These are phyloP conservation scores for Mormyrops attenuatus DNA, from an alignment of 2,797 vertebrate species.

Conservation along the genomic window DNA sequence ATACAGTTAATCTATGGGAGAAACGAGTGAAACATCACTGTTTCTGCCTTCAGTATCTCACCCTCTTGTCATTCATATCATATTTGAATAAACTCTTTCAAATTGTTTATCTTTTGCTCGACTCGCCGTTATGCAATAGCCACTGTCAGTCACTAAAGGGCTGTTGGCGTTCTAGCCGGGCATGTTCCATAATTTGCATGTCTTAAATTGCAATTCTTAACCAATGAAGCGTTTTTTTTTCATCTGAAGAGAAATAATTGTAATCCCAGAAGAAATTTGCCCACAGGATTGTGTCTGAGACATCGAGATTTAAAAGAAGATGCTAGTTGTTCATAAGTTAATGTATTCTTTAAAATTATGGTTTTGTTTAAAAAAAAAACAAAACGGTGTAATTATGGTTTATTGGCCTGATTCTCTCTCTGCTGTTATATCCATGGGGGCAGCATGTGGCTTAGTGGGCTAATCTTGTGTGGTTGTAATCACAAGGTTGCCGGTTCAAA, in stretches of 20 bases:
- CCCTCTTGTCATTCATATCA: not conserved
- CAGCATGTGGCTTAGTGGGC: no score
- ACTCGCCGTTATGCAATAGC: not conserved
- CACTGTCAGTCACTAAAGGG: not conserved
- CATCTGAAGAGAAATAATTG: constrained; percentile 23
- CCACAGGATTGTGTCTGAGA: constrained; percentile 21
- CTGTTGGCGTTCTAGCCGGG: constrained; percentile 7
- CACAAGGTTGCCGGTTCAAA: no score
- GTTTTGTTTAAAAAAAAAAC: not conserved
- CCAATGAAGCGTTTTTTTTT: constrained; percentile 23
- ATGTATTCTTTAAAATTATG: not conserved
- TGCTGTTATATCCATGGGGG: no score
- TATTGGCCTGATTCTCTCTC: not conserved
- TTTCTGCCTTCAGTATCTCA: not conserved
- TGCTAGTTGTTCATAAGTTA: not conserved
- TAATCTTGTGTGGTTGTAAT: no score
- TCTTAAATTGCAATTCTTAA: constrained; percentile 24
- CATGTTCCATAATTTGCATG: constrained; percentile 21
- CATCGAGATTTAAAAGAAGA: not conserved
- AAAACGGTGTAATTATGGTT: not conserved
- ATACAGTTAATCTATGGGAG: not conserved
- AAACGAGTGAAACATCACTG: not conserved
- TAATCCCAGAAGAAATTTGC: constrained; percentile 26
- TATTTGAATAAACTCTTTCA: not conserved
- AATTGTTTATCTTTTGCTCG: not conserved